Conservation (phyloP, 1,140 invertebrate species). For the Ceratoteleas bidentatus region DNA sequence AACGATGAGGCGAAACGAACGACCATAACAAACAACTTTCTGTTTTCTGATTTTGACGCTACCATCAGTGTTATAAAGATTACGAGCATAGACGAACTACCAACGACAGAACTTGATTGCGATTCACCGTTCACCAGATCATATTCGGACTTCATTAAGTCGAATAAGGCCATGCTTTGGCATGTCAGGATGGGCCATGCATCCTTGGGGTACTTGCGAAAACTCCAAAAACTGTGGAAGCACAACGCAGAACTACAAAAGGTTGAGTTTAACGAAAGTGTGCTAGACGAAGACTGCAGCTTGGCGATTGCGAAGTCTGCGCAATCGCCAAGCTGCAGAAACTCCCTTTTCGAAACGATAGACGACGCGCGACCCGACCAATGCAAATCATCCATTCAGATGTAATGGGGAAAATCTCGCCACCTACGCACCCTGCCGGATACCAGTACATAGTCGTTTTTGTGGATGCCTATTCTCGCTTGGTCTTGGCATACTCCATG, state of each 20-base stretch:
- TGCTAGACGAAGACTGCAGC: too few species aligned
- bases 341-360: conserved; percentile 5
- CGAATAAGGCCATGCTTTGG: conserved; percentile 52
- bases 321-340: background rate
- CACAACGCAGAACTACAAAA: conserved; percentile 1
- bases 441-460: conserved; percentile 1
- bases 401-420: background rate
- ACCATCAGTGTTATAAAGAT: conserved; percentile 20
- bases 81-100: background rate
- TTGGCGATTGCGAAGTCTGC: conserved; percentile 5
- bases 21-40: background rate
- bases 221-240: conserved; percentile 1
- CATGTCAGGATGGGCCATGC: conserved; percentile 53
- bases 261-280: background rate
- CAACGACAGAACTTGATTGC: conserved; percentile 2
- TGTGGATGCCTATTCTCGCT: conserved; percentile 1
- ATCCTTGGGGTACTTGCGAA: conserved; percentile 10
- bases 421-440: background rate
- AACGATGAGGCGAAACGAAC: background rate
- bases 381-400: background rate
- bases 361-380: background rate
- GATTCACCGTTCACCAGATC: conserved; percentile 8
- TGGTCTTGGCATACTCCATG: background rate
- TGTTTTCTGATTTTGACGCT: conserved; percentile 10
- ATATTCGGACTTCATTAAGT: conserved; percentile 22